A percentile compares a stretch with the other conserved stretches of the same genome.
phyloP scores from a whole-genome alignment of 2,113 vertebrate species.

The Apteryx mantelli region DNA sequence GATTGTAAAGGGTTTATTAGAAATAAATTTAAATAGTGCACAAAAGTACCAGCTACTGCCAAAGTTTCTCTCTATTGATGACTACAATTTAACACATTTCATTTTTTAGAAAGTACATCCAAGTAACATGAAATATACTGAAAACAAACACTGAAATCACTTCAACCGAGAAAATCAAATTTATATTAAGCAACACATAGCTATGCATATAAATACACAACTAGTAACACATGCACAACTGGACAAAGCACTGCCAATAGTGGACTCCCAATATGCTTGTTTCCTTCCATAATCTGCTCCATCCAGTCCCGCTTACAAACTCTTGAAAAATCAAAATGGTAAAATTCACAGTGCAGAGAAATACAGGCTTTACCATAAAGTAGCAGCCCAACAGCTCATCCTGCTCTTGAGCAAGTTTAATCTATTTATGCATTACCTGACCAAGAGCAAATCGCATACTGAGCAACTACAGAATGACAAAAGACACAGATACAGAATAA shows the following conservation, averaged over 20 bases:
- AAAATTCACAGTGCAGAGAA: background rate
- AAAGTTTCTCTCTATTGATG: background rate
- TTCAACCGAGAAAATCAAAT: background rate
- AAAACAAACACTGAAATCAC: background rate
- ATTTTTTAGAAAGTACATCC: conserved; percentile 12
- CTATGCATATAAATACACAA: background rate
- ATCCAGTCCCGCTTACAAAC: background rate
- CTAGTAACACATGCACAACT: background rate
- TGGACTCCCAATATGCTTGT: background rate
- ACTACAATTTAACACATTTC: background rate
- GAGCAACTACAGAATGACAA: background rate
- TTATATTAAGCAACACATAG: background rate
- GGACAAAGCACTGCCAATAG: background rate
- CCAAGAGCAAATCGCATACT: background rate
- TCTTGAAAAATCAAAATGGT: background rate
- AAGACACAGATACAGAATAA: background rate
- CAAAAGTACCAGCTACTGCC: background rate
- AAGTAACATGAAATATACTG: background rate
- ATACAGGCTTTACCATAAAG: background rate
- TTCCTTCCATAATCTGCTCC: background rate
- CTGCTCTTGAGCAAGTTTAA: background rate
- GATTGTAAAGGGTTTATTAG: background rate
- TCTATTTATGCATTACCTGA: background rate
- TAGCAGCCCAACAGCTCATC: background rate
- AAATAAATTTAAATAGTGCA: background rate